Percentiles rank a stretch among this genome's conserved stretches.
Evolutionary conservation across 1,140 invertebrate species (phyloP).

Genomic region (Heliconius himera): DNA sequence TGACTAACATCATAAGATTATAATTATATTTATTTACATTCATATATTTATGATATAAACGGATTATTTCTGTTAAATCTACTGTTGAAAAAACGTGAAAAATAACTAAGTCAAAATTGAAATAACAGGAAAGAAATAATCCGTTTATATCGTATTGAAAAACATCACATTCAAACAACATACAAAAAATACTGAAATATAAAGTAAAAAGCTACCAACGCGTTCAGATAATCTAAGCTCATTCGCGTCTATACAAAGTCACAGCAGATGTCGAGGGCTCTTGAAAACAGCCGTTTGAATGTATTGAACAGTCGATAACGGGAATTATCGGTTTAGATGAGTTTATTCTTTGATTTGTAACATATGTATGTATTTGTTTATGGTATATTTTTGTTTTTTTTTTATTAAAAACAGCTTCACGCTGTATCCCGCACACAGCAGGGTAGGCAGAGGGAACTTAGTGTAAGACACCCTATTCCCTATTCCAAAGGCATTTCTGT

Average conservation of each 20-base stretch:
- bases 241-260: slow-evolving; percentile 15
- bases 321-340: neutral
- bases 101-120: too few species aligned
- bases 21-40: too few species aligned
- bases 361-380: neutral
- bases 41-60: too few species aligned
- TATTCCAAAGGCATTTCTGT: too few species aligned
- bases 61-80: too few species aligned
- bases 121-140: neutral
- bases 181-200: neutral
- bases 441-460: too few species aligned
- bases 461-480: too few species aligned
- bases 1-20: too few species aligned
- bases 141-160: neutral
- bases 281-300: slow-evolving; percentile 20
- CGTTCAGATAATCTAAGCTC: slow-evolving; percentile 8
- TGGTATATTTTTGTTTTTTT: neutral
- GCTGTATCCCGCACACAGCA: too few species aligned
- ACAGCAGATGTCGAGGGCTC: slow-evolving; percentile 13
- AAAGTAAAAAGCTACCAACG: neutral
- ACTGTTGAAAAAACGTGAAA: too few species aligned
- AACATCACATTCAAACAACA: neutral
- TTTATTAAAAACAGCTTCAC: too few species aligned
- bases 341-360: neutral
- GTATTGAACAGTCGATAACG: neutral